Base-by-base conservation (phyloP, 2,113 vertebrate species). In the Cynopterus brachyotis region DNA sequence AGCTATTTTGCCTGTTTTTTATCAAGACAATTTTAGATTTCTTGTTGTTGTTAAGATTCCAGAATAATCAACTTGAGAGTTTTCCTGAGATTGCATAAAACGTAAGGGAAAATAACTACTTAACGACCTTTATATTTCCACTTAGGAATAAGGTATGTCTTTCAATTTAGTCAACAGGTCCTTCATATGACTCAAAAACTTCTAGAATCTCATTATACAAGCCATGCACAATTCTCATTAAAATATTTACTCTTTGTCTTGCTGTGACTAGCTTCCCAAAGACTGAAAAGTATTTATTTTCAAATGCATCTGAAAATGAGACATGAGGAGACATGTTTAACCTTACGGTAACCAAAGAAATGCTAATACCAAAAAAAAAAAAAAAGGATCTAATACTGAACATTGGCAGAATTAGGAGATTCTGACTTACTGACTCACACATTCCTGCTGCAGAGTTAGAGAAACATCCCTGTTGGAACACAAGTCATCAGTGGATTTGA, bases 381-480 rank as follows among this genome's bases (percentile, higher is more conserved):
- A 13, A 57, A 0, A 5, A 47, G 47, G 13, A 89, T 42, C 35
- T 84, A 60, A 16, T 37, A 19, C 28, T 75, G 37, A 60, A 20
- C 40, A 19, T 20, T 75, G 37, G 62, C 62, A 42, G 37, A 30
- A 78, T 1, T 30, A n/a, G n/a, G 30, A 93, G 53, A 89, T 22
- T 81, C 19, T 94, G 81, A 75, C 9, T 89, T 22, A 88, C 19
- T 94, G 81, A 75, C 9, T 89, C 87, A 78, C 2, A 89, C 11
- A 60, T 45, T 84, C 32, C 69, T 95, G 20, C 28, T 45, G 9
- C 57, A 76, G 50, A 81, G 30, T 32, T 79, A 87, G 37, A 70
- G 35, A 96, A 97, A 92, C 16, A 92, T 28, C 30, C 17, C 37
- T 50, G 26, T 95, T 6, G 81, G 62, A 86, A 87, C 42, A 60